These are phyloP conservation scores for Helobdella robusta DNA, from an alignment of 2,888 invertebrate species.

Conservation along the genomic window DNA sequence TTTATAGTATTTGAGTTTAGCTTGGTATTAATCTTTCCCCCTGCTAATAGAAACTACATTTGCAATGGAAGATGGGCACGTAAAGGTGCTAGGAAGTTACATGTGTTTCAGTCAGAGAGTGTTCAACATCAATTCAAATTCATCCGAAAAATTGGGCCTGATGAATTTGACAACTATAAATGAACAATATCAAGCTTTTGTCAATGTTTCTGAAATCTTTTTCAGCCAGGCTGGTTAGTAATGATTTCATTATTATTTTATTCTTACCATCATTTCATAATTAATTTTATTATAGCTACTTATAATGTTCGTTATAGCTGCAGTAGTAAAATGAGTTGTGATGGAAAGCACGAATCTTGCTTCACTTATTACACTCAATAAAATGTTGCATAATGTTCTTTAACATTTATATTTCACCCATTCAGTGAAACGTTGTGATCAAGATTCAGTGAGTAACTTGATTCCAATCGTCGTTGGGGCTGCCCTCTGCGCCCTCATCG, in stretches of 20 bases:
- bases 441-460: conserved; percentile 60
- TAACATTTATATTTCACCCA: neutral
- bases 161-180: neutral
- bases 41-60: too few relatives aligned
- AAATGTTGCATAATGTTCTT: neutral
- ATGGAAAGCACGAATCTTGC: neutral
- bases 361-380: neutral
- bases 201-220: neutral
- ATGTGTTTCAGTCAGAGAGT: conserved; percentile 1
- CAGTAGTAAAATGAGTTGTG: too few relatives aligned
- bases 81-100: neutral
- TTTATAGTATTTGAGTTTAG: too few relatives aligned
- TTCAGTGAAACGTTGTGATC: conserved; percentile 40
- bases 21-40: too few relatives aligned
- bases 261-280: neutral
- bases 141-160: neutral
- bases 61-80: neutral
- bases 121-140: neutral
- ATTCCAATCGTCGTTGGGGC: conserved; percentile 95
- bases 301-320: neutral
- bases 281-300: neutral
- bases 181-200: conserved; percentile 16
- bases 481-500: conserved; percentile 75
- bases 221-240: conserved; percentile 1
- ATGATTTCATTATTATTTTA: neutral